Conservation (phyloP, 1,140 invertebrate genomes). For the Hermetia illucens region DNA sequence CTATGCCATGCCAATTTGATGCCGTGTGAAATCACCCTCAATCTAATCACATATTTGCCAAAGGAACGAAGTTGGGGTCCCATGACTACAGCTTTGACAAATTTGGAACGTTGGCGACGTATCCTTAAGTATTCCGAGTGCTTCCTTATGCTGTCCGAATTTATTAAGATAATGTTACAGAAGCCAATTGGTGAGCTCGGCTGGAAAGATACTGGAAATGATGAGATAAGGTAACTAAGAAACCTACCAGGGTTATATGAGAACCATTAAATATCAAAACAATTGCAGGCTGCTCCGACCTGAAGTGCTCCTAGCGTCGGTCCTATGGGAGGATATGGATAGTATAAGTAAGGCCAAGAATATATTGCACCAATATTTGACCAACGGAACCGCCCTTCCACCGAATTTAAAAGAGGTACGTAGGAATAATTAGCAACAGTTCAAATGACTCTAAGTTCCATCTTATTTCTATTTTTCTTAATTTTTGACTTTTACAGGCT, state of each 20-base stretch:
- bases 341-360: constrained; percentile 27
- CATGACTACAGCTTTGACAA: constrained; percentile 52
- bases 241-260: not conserved
- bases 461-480: constrained; percentile 1
- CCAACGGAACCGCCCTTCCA: constrained; percentile 21
- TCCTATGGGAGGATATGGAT: constrained; percentile 28
- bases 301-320: constrained; percentile 23
- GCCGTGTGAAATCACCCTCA: constrained; percentile 48
- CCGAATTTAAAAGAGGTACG: constrained; percentile 27
- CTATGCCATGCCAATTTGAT: constrained; percentile 56
- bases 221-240: constrained; percentile 43
- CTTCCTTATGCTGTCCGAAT: constrained; percentile 47
- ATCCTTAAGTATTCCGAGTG: constrained; percentile 52
- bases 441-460: not conserved
- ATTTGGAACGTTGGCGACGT: constrained; percentile 50
- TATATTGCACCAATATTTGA: constrained; percentile 26
- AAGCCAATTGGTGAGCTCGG: constrained; percentile 46
- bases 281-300: constrained; percentile 19
- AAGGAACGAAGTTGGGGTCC: constrained; percentile 59
- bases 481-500: constrained; percentile 12
- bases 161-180: constrained; percentile 42
- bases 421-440: not conserved
- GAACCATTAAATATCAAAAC: not conserved
- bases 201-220: constrained; percentile 50
- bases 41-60: constrained; percentile 52